These are phyloP conservation scores for Himalopsyche anomala DNA, from an alignment of 2,888 invertebrate genomes.

Conservation along the genomic window DNA sequence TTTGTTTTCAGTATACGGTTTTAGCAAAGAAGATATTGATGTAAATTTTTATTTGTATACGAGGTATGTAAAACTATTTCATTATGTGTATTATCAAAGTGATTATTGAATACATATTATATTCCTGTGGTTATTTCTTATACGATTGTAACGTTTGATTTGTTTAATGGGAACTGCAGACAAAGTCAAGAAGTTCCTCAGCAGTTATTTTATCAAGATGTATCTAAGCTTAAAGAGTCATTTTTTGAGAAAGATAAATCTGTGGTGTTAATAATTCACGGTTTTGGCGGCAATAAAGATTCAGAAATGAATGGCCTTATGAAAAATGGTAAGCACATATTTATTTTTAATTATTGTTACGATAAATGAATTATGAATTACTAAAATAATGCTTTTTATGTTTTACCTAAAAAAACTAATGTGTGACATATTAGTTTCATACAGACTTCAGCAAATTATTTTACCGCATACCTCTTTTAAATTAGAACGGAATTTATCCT, in stretches of 20 bases:
- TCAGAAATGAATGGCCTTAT: slow-evolving; percentile 31
- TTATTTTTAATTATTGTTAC: not conserved
- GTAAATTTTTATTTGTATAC: slow-evolving; percentile 45
- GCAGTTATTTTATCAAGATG: not conserved
- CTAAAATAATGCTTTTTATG: too few species aligned
- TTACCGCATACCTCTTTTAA: too few species aligned
- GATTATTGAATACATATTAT: not conserved
- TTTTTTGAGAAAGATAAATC: not conserved
- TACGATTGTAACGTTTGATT: not conserved
- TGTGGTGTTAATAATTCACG: not conserved
- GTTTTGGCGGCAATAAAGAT: not conserved
- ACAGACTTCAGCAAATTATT: too few species aligned
- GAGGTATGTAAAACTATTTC: not conserved
- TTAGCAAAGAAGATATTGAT: not conserved
- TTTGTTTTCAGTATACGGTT: too few species aligned
- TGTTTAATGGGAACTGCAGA: not conserved
- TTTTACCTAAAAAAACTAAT: too few species aligned
- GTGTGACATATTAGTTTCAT: too few species aligned
- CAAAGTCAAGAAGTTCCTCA: not conserved
- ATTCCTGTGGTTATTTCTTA: not conserved
- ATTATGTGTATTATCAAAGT: not conserved
- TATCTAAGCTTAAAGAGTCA: not conserved
- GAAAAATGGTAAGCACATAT: not conserved
- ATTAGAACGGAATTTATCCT: too few species aligned
- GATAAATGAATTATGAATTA: too few species aligned